Evolutionary conservation across 2,113 vertebrate species (phyloP), one percentile per base, ranked within the genome.

Genomic region (Glaucomys volans): DNA sequence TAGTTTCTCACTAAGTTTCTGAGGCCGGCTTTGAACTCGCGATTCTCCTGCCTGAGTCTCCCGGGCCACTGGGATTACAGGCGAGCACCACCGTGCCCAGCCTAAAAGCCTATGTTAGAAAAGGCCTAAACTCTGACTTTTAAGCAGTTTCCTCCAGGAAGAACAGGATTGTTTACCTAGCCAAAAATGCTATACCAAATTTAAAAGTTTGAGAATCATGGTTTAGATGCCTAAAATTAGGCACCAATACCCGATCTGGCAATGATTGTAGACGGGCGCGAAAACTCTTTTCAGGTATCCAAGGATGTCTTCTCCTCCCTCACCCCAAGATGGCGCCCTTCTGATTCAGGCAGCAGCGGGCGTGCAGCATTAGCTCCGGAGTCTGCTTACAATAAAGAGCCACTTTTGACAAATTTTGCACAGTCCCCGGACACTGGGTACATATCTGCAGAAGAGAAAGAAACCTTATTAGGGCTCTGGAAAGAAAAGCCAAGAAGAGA

Each of bases 281-380:
- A 32, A 12, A 86, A 91, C 44, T 50, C 28, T 80, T 64, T 82
- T 71, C 67, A 57, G 77, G 7, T 44, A 50, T 74, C 35, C 93
- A 87, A 62, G 64, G 67, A 86, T 86, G 67, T 74, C 69, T 72
- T 96, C 75, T 92, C 59, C 40, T 85, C 69, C 40, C 98, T 98
- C 97, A 98, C 98, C 98, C 98, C 91, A 98, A 67, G 62, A 98
- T 89, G 97, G 74, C 66, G 92, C 95, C 97, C 72, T 82, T 85
- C 91, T 83, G n/a, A 62, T 91, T 88, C 89, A 96, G 59, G 87
- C 98, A 98, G 97, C 98, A 98, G 83, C 97, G 97, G 20, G 89
- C 96, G 0, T 35, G 72, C 90, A 97, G 47, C 69, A 0, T 50
- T n/a, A 96, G 52, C n/a, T 18, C 94, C 1, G 85, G 66, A 8